Evolutionary conservation across 2,113 vertebrate genomes (phyloP), one percentile per base, ranked within the genome.

Genomic region (Tetrax tetrax): DNA sequence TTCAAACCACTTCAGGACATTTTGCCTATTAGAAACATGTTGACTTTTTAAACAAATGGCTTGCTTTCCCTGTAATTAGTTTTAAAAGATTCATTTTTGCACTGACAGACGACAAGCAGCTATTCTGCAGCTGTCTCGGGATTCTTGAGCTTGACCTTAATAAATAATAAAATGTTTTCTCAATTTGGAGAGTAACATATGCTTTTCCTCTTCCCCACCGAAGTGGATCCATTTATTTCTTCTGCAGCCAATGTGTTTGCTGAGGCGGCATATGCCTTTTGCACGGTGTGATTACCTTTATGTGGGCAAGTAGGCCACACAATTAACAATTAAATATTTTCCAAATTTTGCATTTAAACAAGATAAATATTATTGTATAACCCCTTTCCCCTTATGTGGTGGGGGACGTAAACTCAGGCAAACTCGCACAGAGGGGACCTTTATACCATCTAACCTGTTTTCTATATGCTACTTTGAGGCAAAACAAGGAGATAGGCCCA

Each of bases 31-130:
- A 75, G 71, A 83, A 95, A 78, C 31, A 78, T 57, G 45, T 88
- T 91, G 83, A 59, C 74, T 96, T 93, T 90, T 93, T 70, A 89
- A 95, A 90, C 51, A 87, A 96, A 95, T 71, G 64, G 13, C 86
- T 95, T 83, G 12, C 78, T 86, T 87, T 94, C 68, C 64, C 80
- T 77, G 53, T 95, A 96, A 96, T 94, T 96, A 94, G 91, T 90
- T 91, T 92, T 53, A 69, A 93, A 87, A 89, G 35, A 92, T 91
- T 86, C 25, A 61, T 93, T 93, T 96, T 87, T 81, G 23, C 57
- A 65, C 47, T 95, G 93, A 91, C 60, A 91, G 59, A 69, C 1
- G 51, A 87, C 76, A 89, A 92, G 57, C 38, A 77, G 53, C 77
- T 71, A 76, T 91, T 93, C 53, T 90, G 71, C 92, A 89, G 80